A percentile compares a stretch with the other conserved stretches of the same genome.
Conservation (phyloP, 2,797 vertebrate species). For the Rhabdomys pumilio region DNA sequence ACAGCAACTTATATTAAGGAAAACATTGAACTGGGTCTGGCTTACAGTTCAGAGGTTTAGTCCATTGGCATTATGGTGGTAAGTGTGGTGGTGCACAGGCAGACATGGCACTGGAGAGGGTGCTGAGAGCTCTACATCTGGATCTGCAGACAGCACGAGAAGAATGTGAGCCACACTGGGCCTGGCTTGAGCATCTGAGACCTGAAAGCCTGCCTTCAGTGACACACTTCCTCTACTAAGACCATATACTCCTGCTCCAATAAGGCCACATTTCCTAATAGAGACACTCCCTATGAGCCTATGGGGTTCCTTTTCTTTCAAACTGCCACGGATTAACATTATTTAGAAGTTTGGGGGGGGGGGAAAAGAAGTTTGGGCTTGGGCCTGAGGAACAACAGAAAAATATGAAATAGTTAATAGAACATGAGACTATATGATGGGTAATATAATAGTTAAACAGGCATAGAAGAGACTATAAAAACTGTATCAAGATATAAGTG, state of each 20-base stretch:
- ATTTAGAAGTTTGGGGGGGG: constrained; percentile 6
- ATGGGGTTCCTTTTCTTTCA: background rate
- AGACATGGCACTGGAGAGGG: background rate
- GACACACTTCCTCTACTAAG: background rate
- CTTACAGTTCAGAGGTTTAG: background rate
- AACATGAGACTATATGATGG: background rate
- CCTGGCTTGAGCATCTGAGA: background rate
- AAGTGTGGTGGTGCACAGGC: background rate
- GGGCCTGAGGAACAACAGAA: background rate
- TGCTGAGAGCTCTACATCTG: background rate
- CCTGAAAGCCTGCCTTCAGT: background rate
- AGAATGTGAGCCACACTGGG: background rate
- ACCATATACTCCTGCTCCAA: too few relatives aligned
- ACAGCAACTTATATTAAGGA: background rate
- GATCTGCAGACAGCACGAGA: background rate
- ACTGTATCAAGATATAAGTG: background rate
- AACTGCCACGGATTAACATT: background rate
- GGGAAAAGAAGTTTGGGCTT: background rate
- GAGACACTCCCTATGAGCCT: background rate
- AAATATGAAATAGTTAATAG: background rate
- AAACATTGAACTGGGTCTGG: background rate
- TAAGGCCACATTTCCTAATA: background rate
- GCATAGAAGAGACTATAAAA: background rate
- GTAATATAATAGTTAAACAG: background rate
- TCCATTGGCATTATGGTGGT: background rate